phyloP scores from a whole-genome alignment of 2,888 invertebrate genomes.

The Cantharis flavilabris region DNA sequence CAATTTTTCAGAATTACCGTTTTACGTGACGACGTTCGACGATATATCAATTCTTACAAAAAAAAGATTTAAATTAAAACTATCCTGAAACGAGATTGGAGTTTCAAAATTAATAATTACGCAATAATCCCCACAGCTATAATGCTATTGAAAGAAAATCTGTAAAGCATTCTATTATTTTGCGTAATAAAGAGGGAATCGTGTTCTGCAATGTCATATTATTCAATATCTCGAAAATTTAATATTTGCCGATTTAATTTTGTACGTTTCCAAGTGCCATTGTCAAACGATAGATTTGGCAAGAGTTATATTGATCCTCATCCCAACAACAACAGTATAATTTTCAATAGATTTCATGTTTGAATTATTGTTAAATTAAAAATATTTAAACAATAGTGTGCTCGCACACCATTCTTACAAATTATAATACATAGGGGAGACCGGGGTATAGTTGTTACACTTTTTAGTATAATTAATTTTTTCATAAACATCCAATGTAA shows the following conservation, averaged over 20 bases:
- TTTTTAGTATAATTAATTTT: too few species aligned
- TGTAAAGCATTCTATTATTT: not conserved
- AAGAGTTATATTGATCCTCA: not conserved
- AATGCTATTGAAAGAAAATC: not conserved
- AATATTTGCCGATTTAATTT: not conserved
- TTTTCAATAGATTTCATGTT: not conserved
- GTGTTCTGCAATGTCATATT: not conserved
- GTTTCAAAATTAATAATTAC: not conserved
- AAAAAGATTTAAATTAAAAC: not conserved
- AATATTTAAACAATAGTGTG: too few species aligned
- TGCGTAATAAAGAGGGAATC: not conserved
- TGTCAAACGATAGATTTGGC: not conserved
- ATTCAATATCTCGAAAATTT: not conserved
- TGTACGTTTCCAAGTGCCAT: not conserved
- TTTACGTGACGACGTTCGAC: not conserved
- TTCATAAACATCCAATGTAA: too few species aligned
- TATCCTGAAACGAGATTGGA: not conserved
- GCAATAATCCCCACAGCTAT: not conserved
- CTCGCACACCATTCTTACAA: too few species aligned
- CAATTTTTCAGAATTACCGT: not conserved
- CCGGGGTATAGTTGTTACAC: too few species aligned
- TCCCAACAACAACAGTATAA: not conserved
- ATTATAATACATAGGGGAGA: too few species aligned
- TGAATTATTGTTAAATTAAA: too few species aligned
- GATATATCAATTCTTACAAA: not conserved